Evolutionary conservation across 2,888 invertebrate genomes (phyloP), one percentile per base, ranked within the genome.

Genomic region (Chrysina gloriosa): DNA sequence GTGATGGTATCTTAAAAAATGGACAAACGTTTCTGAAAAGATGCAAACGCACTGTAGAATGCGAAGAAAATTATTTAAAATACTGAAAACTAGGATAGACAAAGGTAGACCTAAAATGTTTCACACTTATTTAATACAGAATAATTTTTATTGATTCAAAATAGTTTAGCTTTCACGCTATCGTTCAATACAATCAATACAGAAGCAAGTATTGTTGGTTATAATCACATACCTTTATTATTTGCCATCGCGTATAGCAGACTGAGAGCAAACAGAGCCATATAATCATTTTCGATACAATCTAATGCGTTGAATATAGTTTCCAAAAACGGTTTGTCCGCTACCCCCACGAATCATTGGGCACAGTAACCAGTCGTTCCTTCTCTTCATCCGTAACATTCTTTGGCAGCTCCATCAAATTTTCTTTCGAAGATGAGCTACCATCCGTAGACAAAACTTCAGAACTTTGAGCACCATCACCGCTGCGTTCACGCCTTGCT

Each of bases 381-480:
- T 97, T 97, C 79, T 97, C 96, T 81, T 97, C 97, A 78, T 97
- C 97, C 0, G 97, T 97, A 16, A 96, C 93, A 82, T 96, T 96
- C 61, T 89, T 85, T 67, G 89, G 83, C 69, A 85, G 84, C 76
- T 87, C 88, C 0, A 84, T 48, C 34, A 79, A 69, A 72, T 77
- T 77, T 54, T 80, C 81, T 69, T 77, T 77, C 1, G 80, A 79
- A 71, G 77, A 76, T 5, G 74, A 74, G 50, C 73, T 73, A 27
- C 76, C 77, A 21, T 77, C 76, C 50, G 72, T 77, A 19, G 76
- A 77, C 67, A 76, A 76, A 34, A 72, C 64, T 14, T 72, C 74
- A 29, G 69, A 72, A 39, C 23, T 69, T 67, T 69, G 69, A 67
- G 36, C 70, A 64, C 70, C 63, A 29, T 75, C 70, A 4, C 75